These are phyloP conservation scores for Oophaga pumilio DNA, from an alignment of 2,113 vertebrate species.

Conservation along the genomic window DNA sequence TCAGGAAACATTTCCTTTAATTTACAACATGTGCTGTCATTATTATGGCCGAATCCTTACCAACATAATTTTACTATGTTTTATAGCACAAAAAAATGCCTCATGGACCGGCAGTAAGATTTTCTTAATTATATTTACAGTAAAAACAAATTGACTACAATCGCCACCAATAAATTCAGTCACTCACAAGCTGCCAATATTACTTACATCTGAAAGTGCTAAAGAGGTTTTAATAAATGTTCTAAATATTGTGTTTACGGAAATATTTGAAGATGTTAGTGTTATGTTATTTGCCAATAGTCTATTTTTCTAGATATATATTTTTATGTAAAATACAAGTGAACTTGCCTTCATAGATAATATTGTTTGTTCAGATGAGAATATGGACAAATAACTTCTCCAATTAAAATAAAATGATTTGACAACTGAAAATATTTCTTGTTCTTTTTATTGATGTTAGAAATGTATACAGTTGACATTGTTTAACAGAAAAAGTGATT, in stretches of 20 bases:
- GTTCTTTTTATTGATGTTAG: neutral
- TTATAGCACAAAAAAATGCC: neutral
- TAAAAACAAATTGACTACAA: too few species aligned
- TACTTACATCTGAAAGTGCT: neutral
- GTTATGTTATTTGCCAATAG: constrained; percentile 52
- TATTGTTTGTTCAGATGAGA: constrained; percentile 12
- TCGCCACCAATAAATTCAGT: neutral
- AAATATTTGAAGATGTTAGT: constrained; percentile 21
- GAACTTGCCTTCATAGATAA: constrained; percentile 46
- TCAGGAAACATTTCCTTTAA: neutral
- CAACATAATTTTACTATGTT: neutral
- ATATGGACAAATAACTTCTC: constrained; percentile 4
- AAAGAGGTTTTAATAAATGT: constrained; percentile 38
- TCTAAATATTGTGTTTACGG: constrained; percentile 44
- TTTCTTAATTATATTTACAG: too few species aligned
- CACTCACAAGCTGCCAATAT: neutral
- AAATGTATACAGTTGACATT: neutral
- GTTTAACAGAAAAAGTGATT: neutral
- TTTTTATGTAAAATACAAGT: constrained; percentile 55
- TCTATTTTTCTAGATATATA: constrained; percentile 58
- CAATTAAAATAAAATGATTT: constrained; percentile 49
- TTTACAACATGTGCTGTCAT: neutral
- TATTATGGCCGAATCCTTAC: neutral
- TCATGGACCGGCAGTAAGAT: neutral
- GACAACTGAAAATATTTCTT: neutral